Percentiles rank a stretch among this genome's conserved stretches.
Conservation (phyloP, 2,888 invertebrate species). For the Ceraclea dissimilis region DNA sequence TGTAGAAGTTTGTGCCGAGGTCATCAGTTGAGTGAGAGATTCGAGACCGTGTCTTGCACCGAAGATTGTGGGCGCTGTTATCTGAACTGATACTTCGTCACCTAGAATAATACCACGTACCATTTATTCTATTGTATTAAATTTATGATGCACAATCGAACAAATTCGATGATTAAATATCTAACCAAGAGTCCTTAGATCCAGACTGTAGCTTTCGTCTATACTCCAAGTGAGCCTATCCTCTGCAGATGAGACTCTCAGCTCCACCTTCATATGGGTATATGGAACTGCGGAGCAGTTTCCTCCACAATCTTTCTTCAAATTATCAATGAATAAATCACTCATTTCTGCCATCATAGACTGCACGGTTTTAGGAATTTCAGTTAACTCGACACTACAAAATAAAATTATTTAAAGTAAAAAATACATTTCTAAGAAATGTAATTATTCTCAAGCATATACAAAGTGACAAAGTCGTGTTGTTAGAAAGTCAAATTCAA, state of each 20-base stretch:
- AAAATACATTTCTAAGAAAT: too few species aligned
- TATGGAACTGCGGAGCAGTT: constrained; percentile 42
- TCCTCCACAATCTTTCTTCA: constrained; percentile 52
- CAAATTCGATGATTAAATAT: too few species aligned
- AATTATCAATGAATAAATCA: constrained; percentile 47
- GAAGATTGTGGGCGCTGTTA: constrained; percentile 56
- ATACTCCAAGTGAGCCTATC: constrained; percentile 56
- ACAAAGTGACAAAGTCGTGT: too few species aligned
- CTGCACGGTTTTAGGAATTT: constrained; percentile 40
- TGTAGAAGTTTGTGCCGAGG: constrained; percentile 45
- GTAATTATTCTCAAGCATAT: too few species aligned
- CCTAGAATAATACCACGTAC: neutral
- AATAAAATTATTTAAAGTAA: neutral
- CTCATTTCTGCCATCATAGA: constrained; percentile 50
- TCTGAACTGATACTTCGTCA: constrained; percentile 42
- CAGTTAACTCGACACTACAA: constrained; percentile 25
- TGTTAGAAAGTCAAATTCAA: too few species aligned
- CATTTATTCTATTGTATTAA: too few species aligned
- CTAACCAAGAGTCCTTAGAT: constrained; percentile 50
- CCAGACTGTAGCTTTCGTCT: constrained; percentile 59
- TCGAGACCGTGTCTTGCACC: constrained; percentile 73
- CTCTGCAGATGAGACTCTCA: constrained; percentile 45
- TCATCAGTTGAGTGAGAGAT: constrained; percentile 63
- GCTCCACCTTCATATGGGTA: constrained; percentile 49
- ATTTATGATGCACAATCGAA: too few species aligned